Evolutionary conservation across 2,888 invertebrate species (phyloP).

Genomic region (Andrena hattorfiana): DNA sequence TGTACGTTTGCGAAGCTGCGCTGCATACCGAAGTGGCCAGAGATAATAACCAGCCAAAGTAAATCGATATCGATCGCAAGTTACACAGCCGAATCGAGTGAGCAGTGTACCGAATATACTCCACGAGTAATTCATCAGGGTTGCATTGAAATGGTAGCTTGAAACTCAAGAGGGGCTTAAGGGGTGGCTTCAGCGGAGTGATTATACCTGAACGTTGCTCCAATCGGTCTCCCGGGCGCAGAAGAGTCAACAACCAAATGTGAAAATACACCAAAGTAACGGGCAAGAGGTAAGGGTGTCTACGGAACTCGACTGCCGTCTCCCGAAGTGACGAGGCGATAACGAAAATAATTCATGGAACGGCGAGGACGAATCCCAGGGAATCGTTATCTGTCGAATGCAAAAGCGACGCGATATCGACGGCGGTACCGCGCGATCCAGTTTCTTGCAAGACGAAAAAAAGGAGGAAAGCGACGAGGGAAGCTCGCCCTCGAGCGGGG

Average conservation of each 20-base stretch:
- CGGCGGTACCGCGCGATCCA: conserved; percentile 19
- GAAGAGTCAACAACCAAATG: too few species aligned
- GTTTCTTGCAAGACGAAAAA: not conserved
- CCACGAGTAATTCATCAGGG: conserved; percentile 1
- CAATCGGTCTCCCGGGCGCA: too few species aligned
- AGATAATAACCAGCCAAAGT: conserved; percentile 49
- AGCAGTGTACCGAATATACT: conserved; percentile 3
- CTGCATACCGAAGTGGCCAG: conserved; percentile 33
- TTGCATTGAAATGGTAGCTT: not conserved
- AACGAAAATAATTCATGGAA: conserved; percentile 29
- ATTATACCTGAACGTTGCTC: not conserved
- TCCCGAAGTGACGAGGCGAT: conserved; percentile 5
- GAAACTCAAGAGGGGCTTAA: not conserved
- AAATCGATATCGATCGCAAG: conserved; percentile 46
- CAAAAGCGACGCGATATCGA: conserved; percentile 23
- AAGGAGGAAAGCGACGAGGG: not conserved
- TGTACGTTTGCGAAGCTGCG: conserved; percentile 31
- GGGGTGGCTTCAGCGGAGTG: not conserved
- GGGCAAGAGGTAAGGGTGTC: not conserved
- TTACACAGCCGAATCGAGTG: conserved; percentile 17
- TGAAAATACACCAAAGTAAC: not conserved
- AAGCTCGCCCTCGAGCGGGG: not conserved
- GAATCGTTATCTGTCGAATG: conserved; percentile 25
- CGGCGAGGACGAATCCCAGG: not conserved
- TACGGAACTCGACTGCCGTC: not conserved